Evolutionary conservation across 2,113 vertebrate genomes (phyloP).

Genomic region (Anarhynchus alexandrinus): DNA sequence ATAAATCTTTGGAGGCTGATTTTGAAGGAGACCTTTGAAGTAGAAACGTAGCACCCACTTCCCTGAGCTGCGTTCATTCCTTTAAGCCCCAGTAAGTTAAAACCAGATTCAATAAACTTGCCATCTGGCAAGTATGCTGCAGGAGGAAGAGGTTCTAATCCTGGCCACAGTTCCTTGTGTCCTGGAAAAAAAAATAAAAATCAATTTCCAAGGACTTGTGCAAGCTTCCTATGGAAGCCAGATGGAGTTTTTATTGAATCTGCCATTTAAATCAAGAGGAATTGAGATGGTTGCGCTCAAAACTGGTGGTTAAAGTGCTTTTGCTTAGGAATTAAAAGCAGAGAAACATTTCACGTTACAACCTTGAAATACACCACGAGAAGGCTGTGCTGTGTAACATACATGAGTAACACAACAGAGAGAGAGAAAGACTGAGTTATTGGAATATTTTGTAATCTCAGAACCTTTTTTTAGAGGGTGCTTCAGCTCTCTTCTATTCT

Average conservation of each 20-base stretch:
- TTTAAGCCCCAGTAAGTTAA: constrained; percentile 35
- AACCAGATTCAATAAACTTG: constrained; percentile 44
- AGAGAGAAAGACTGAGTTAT: neutral
- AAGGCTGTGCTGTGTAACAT: neutral
- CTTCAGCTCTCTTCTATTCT: neutral
- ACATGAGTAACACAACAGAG: neutral
- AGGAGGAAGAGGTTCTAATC: constrained; percentile 50
- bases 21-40: constrained; percentile 34
- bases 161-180: neutral
- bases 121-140: constrained; percentile 41
- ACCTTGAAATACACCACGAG: neutral
- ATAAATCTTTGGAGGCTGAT: neutral
- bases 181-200: neutral
- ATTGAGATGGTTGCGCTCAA: neutral
- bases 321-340: constrained; percentile 2
- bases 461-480: neutral
- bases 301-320: neutral
- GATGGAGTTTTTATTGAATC: constrained; percentile 55
- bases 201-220: constrained; percentile 4
- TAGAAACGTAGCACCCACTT: neutral
- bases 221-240: constrained; percentile 50
- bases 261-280: constrained; percentile 36
- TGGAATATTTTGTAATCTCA: neutral
- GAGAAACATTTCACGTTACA: neutral
- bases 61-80: neutral